Percentiles rank a stretch among this genome's conserved stretches.
phyloP scores from a whole-genome alignment of 2,888 invertebrate species.

The Sacculina carcini region DNA sequence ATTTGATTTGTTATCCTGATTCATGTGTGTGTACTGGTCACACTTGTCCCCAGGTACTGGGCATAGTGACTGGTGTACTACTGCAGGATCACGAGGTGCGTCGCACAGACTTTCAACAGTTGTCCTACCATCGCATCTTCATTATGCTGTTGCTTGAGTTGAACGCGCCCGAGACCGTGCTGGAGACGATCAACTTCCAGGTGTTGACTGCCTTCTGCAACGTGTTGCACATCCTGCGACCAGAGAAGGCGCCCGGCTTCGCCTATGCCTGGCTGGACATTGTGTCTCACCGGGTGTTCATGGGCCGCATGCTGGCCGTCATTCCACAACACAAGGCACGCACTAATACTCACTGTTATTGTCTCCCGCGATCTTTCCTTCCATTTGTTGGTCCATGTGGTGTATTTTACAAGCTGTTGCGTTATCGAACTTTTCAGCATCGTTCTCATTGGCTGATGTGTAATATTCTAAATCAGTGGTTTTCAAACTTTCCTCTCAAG shows the following conservation, averaged over 20 bases:
- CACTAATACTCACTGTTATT: constrained; percentile 6
- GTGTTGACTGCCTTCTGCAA: constrained; percentile 88
- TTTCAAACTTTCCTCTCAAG: no score
- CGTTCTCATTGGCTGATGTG: no score
- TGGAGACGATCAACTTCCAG: constrained; percentile 83
- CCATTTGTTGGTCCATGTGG: no score
- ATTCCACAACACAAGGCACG: constrained; percentile 59
- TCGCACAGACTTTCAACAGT: constrained; percentile 69
- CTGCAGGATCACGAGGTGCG: constrained; percentile 87
- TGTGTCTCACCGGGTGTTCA: constrained; percentile 83
- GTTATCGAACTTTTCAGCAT: no score
- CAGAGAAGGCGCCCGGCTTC: constrained; percentile 80
- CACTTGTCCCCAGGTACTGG: constrained; percentile 37
- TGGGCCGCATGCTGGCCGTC: constrained; percentile 69
- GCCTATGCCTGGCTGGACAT: constrained; percentile 96
- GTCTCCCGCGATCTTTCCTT: background rate
- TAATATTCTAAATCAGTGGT: no score
- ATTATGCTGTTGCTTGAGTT: constrained; percentile 89
- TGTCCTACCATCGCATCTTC: constrained; percentile 90
- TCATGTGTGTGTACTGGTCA: no score
- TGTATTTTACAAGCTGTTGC: no score
- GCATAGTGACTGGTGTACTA: constrained; percentile 82
- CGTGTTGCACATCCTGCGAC: constrained; percentile 72
- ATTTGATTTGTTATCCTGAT: no score
- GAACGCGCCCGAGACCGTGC: constrained; percentile 68